A percentile compares a stretch with the other conserved stretches of the same genome.
Evolutionary conservation across 2,113 vertebrate genomes (phyloP).

Genomic region (Plecturocebus donacophilus): DNA sequence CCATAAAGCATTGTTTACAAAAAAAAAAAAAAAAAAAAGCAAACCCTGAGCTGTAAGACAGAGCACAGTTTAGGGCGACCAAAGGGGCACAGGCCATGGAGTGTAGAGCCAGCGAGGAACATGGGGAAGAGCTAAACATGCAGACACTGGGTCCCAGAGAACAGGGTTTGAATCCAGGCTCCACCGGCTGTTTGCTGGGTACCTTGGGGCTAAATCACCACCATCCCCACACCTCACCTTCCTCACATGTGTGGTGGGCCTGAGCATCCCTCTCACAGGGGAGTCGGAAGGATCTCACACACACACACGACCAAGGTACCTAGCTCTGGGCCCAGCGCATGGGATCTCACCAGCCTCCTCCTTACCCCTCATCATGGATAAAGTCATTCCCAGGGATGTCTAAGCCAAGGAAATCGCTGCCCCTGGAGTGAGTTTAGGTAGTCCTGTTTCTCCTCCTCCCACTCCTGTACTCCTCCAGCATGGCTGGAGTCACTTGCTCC

Average conservation of each 20-base stretch:
- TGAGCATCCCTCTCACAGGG: too few species aligned
- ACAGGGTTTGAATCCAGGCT: background rate
- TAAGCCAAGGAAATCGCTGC: background rate
- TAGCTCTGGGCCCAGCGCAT: rapidly evolving
- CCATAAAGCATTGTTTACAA: slow-evolving; percentile 78
- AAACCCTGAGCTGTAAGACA: background rate
- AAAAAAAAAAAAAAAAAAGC: background rate
- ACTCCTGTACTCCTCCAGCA: background rate
- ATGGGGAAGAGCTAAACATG: background rate
- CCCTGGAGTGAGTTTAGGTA: background rate
- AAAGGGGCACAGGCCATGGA: rapidly evolving
- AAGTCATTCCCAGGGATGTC: background rate
- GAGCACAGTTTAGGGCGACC: background rate
- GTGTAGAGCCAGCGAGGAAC: background rate
- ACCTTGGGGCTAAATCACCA: background rate
- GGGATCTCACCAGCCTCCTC: too few species aligned
- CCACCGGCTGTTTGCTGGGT: background rate
- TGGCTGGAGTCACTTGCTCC: background rate
- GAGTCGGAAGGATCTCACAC: background rate
- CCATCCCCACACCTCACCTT: background rate
- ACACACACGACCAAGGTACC: rapidly evolving
- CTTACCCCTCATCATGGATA: background rate
- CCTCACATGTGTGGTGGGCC: background rate
- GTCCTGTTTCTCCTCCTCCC: background rate
- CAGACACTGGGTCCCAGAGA: background rate